These are phyloP conservation scores for Crocodylus rhombifer DNA, from an alignment of 2,797 vertebrate genomes.

Conservation along the genomic window DNA sequence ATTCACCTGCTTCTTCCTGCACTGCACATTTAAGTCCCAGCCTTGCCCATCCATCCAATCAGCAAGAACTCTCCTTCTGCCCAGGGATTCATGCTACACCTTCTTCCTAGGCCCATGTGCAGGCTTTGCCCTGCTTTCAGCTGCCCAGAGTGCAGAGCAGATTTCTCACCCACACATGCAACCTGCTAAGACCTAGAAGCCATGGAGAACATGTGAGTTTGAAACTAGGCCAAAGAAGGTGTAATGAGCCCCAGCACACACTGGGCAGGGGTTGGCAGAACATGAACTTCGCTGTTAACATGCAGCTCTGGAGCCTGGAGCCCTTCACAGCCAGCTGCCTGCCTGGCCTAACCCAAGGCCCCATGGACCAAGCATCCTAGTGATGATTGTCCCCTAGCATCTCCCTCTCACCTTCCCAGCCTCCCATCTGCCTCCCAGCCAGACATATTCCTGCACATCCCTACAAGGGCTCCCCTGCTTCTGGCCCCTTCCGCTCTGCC, in stretches of 20 bases:
- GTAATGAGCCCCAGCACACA: not conserved
- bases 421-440: not conserved
- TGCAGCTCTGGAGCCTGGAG: not conserved
- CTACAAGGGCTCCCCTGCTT: not conserved
- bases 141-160: too few relatives aligned
- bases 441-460: not conserved
- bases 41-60: too few relatives aligned
- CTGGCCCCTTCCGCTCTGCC: not conserved
- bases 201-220: not conserved
- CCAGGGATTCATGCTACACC: too few relatives aligned
- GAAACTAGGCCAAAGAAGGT: not conserved
- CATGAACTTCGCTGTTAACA: rapidly evolving
- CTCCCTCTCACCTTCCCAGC: slow-evolving; percentile 1
- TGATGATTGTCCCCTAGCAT: not conserved
- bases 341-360: not conserved
- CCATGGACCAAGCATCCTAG: slow-evolving; percentile 7
- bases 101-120: too few relatives aligned
- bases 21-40: too few relatives aligned
- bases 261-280: not conserved
- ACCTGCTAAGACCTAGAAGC: not conserved
- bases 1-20: too few relatives aligned
- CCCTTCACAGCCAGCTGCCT: not conserved
- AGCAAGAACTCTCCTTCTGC: too few relatives aligned
- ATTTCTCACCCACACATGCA: too few relatives aligned
- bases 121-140: too few relatives aligned